Evolutionary conservation across 2,888 invertebrate species (phyloP).

Genomic region (Halictus ligatus): DNA sequence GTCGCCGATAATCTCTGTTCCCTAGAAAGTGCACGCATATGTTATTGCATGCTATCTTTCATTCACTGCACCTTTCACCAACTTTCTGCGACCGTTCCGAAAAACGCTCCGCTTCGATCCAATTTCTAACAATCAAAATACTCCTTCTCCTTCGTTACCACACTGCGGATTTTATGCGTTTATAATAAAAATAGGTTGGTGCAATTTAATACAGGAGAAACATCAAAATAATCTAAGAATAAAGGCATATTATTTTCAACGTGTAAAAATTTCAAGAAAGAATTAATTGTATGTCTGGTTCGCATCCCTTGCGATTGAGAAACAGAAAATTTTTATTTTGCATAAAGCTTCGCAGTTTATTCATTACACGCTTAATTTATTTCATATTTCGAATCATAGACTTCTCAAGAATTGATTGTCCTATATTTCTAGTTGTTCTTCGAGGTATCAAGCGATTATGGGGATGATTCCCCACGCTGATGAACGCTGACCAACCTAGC

Average conservation of each 20-base stretch:
- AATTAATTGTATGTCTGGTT: background rate
- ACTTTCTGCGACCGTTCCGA: constrained; percentile 40
- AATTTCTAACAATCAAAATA: constrained; percentile 31
- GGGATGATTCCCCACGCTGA: too few relatives aligned
- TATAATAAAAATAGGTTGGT: too few relatives aligned
- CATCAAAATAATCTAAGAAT: too few relatives aligned
- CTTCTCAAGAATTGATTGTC: background rate
- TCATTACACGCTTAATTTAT: background rate
- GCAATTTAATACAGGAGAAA: too few relatives aligned
- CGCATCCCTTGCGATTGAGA: too few relatives aligned
- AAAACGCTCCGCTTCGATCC: background rate
- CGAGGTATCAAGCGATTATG: background rate
- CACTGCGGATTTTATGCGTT: background rate
- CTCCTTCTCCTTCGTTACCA: constrained; percentile 1
- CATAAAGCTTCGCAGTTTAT: background rate
- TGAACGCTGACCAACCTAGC: background rate
- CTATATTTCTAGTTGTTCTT: background rate
- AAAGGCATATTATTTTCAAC: too few relatives aligned
- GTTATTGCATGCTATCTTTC: constrained; percentile 46
- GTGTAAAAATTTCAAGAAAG: background rate
- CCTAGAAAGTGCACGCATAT: constrained; percentile 60
- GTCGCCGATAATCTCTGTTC: constrained; percentile 32
- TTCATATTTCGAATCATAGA: background rate
- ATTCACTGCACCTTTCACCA: constrained; percentile 60
- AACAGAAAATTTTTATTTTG: background rate